Evolutionary conservation across 2,113 vertebrate species (phyloP).

Genomic region (Gallinago undulata): DNA sequence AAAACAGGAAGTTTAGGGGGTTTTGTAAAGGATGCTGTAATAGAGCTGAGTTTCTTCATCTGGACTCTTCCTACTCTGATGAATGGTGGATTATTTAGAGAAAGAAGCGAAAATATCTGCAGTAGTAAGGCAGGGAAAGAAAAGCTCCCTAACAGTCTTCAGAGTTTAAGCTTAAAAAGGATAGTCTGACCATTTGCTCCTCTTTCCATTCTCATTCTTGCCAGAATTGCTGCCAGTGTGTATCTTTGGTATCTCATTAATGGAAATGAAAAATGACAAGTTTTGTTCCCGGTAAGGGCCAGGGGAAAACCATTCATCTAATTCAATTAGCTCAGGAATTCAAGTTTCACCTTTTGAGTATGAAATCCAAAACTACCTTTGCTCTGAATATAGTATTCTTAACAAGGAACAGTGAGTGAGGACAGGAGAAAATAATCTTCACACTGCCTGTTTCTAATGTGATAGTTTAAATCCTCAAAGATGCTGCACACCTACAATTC

Average conservation of each 20-base stretch:
- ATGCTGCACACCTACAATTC: not conserved
- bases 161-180: slow-evolving; percentile 26
- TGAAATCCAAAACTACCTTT: not conserved
- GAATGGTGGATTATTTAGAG: not conserved
- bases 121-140: not conserved
- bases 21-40: not conserved
- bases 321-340: slow-evolving; percentile 41
- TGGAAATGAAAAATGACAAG: slow-evolving; percentile 20
- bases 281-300: slow-evolving; percentile 19
- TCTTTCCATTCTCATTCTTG: slow-evolving; percentile 1
- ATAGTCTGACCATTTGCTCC: slow-evolving; percentile 1
- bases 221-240: not conserved
- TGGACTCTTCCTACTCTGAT: not conserved
- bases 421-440: slow-evolving; percentile 23
- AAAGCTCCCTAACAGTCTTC: slow-evolving; percentile 8
- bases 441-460: not conserved
- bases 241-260: slow-evolving; percentile 12
- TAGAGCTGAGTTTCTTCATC: not conserved
- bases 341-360: not conserved
- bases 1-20: not conserved
- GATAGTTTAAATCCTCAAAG: slow-evolving; percentile 21
- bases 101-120: not conserved
- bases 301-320: not conserved
- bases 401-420: slow-evolving; percentile 6
- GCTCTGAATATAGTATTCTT: not conserved